Evolutionary conservation across 2,113 vertebrate genomes (phyloP).

Genomic region (Centropus unirufus): DNA sequence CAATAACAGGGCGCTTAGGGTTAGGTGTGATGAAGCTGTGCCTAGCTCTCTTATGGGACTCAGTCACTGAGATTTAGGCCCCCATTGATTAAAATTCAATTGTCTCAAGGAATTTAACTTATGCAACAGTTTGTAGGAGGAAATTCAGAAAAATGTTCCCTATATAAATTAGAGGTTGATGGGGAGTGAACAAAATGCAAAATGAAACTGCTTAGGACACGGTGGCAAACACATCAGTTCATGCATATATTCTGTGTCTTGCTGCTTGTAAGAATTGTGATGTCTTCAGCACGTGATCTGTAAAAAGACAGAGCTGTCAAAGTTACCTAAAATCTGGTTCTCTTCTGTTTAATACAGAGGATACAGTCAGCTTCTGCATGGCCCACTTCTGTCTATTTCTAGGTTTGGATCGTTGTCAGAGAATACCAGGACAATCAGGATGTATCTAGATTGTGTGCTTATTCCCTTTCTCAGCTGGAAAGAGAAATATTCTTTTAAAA

Average conservation of each 20-base stretch:
- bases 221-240: background rate
- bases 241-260: background rate
- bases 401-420: background rate
- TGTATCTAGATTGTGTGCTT: background rate
- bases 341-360: background rate
- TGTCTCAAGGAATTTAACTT: background rate
- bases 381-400: background rate
- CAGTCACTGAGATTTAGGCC: background rate
- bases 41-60: fast-evolving
- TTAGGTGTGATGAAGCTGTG: background rate
- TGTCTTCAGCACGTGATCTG: background rate
- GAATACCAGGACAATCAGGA: background rate
- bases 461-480: background rate
- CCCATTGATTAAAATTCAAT: fast-evolving
- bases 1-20: background rate
- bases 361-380: background rate
- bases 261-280: background rate
- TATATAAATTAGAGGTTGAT: background rate
- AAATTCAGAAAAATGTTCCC: background rate
- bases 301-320: background rate
- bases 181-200: background rate
- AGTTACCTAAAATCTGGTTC: background rate
- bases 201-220: background rate
- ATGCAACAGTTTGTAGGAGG: background rate
- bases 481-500: background rate